phyloP scores from a whole-genome alignment of 2,113 vertebrate species.

The Gyps fulvus region DNA sequence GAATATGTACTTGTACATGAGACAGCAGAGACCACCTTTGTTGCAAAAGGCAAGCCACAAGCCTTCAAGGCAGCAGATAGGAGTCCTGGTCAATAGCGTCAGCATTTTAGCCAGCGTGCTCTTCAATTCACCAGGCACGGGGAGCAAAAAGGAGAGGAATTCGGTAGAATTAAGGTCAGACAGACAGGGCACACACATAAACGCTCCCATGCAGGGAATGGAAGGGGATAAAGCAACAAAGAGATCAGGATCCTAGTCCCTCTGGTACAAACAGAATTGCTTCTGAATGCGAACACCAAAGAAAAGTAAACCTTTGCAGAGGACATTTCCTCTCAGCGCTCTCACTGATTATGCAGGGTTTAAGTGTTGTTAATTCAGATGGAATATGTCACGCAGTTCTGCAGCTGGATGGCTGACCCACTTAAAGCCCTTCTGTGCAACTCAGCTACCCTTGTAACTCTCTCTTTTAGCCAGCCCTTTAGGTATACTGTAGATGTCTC shows the following conservation, averaged over 20 bases:
- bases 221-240: background rate
- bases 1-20: background rate
- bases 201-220: background rate
- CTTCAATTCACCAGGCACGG: background rate
- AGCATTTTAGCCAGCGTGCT: background rate
- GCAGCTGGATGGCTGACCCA: slow-evolving; percentile 29
- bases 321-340: background rate
- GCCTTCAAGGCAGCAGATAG: background rate
- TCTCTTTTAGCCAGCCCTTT: background rate
- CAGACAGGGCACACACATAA: background rate
- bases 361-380: slow-evolving; percentile 36
- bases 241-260: background rate
- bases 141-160: background rate
- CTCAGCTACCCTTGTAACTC: background rate
- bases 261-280: background rate
- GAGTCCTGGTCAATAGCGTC: background rate
- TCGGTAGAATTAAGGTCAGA: background rate
- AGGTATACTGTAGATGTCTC: slow-evolving; percentile 9
- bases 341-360: slow-evolving; percentile 8
- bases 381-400: background rate
- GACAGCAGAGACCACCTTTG: background rate
- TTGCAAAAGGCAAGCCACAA: background rate
- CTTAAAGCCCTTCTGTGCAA: slow-evolving; percentile 9
- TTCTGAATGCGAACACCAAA: background rate
- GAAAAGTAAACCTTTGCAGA: background rate